Percentiles rank a stretch among this genome's conserved stretches.
Conservation (phyloP, 1,140 invertebrate genomes). For the Cheumatopsyche charites region DNA sequence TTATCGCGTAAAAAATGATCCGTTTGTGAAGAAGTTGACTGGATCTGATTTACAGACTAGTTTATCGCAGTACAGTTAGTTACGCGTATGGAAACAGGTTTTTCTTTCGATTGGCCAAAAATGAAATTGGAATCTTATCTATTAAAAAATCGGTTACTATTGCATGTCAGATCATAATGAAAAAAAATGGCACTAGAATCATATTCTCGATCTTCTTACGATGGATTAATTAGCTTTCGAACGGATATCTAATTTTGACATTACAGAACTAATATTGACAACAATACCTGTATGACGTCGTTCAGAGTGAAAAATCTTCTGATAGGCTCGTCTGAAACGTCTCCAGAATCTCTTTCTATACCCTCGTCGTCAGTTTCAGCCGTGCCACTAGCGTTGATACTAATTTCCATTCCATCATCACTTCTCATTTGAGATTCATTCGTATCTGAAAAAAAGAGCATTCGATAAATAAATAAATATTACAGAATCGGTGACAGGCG, state of each 20-base stretch:
- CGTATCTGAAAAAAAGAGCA: conserved; percentile 37
- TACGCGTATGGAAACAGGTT: conserved; percentile 1
- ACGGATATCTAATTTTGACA: not conserved
- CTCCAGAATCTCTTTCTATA: conserved; percentile 86
- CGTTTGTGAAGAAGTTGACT: not conserved
- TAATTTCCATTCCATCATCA: conserved; percentile 45
- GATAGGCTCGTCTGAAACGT: conserved; percentile 61
- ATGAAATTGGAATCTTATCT: not conserved
- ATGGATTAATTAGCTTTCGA: too few species aligned
- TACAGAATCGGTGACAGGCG: too few species aligned
- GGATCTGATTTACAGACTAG: conserved; percentile 1
- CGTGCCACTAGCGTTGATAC: conserved; percentile 53
- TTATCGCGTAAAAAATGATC: too few species aligned
- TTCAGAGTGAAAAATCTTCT: conserved; percentile 54
- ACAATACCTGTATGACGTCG: conserved; percentile 56
- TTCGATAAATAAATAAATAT: not conserved
- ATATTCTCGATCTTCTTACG: too few species aligned
- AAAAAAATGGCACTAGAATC: too few species aligned
- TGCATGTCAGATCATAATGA: too few species aligned
- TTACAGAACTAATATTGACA: not conserved
- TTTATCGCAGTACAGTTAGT: conserved; percentile 7
- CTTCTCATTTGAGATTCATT: conserved; percentile 33
- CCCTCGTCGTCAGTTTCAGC: conserved; percentile 86
- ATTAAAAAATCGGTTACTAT: not conserved
- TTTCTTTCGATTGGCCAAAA: conserved; percentile 13